Conservation (phyloP, 2,113 vertebrate species). For the Sinosuthora webbiana region DNA sequence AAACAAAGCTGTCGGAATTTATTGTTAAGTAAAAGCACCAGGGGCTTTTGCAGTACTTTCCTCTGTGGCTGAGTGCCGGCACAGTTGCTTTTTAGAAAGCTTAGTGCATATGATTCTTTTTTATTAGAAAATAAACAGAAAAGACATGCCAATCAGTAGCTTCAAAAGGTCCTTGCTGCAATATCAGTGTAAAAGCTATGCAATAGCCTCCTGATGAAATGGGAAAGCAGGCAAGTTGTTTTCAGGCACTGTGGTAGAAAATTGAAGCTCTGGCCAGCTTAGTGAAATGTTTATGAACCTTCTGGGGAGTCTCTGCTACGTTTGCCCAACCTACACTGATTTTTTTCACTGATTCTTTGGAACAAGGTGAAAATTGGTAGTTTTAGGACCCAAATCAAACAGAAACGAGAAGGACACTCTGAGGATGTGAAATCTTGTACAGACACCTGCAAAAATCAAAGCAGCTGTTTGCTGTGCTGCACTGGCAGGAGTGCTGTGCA, state of each 20-base stretch:
- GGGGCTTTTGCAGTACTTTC: background rate
- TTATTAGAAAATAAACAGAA: conserved; percentile 44
- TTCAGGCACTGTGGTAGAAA: background rate
- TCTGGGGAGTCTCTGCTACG: rapidly evolving
- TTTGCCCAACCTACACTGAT: background rate
- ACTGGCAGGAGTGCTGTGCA: background rate
- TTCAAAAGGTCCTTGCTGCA: background rate
- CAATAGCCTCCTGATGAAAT: background rate
- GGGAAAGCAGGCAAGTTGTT: background rate
- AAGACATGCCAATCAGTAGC: conserved; percentile 1
- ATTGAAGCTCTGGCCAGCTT: background rate
- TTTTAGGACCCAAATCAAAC: background rate
- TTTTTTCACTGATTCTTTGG: background rate
- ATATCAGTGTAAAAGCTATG: background rate
- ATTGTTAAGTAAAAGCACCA: background rate
- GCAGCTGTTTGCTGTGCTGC: background rate
- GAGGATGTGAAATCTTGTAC: background rate
- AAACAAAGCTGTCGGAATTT: conserved; percentile 30
- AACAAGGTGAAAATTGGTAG: background rate
- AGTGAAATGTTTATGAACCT: conserved; percentile 27
- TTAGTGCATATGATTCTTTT: background rate
- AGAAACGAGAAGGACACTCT: background rate
- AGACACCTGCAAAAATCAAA: background rate
- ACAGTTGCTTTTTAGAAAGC: conserved; percentile 13
- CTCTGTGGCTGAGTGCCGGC: background rate